phyloP scores from a whole-genome alignment of 2,797 vertebrate species.

The Malacoraja senta region DNA sequence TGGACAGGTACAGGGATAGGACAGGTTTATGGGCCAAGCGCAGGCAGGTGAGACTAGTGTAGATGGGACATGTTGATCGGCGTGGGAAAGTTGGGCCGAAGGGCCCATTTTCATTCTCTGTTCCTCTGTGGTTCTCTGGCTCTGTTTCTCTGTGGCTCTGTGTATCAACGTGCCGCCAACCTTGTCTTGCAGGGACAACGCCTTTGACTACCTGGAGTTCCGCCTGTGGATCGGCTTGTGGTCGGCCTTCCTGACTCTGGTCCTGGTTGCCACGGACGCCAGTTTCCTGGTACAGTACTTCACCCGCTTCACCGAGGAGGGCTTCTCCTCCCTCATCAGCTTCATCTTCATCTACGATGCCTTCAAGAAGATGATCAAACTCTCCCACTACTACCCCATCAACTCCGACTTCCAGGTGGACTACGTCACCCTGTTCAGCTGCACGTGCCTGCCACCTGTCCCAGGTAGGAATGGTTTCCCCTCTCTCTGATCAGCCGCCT shows the following conservation, averaged over 20 bases:
- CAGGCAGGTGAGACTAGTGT: too few relatives aligned
- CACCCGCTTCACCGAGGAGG: conserved; percentile 95
- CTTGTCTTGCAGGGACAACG: conserved; percentile 67
- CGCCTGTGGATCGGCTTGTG: conserved; percentile 96
- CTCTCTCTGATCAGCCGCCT: not conserved
- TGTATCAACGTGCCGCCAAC: too few relatives aligned
- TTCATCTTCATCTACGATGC: conserved; percentile 98
- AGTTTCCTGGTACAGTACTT: conserved; percentile 96
- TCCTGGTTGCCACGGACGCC: conserved; percentile 87
- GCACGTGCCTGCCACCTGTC: conserved; percentile 72
- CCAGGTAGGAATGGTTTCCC: conserved; percentile 60
- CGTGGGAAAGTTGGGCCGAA: too few relatives aligned
- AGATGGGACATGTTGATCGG: too few relatives aligned
- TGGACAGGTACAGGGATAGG: too few relatives aligned
- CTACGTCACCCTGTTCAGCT: conserved; percentile 75
- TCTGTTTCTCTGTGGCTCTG: not conserved
- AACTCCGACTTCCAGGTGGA: conserved; percentile 72
- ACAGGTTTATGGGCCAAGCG: too few relatives aligned
- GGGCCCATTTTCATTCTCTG: too few relatives aligned
- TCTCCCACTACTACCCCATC: conserved; percentile 85
- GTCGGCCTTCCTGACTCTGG: conserved; percentile 85
- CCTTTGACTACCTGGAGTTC: conserved; percentile 90
- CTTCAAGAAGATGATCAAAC: conserved; percentile 97
- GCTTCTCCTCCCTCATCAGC: conserved; percentile 95
- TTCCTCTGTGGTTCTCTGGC: too few relatives aligned